A percentile compares a stretch with the other conserved stretches of the same genome.
Conservation (phyloP, 2,888 invertebrate species). For the Timema cristinae region DNA sequence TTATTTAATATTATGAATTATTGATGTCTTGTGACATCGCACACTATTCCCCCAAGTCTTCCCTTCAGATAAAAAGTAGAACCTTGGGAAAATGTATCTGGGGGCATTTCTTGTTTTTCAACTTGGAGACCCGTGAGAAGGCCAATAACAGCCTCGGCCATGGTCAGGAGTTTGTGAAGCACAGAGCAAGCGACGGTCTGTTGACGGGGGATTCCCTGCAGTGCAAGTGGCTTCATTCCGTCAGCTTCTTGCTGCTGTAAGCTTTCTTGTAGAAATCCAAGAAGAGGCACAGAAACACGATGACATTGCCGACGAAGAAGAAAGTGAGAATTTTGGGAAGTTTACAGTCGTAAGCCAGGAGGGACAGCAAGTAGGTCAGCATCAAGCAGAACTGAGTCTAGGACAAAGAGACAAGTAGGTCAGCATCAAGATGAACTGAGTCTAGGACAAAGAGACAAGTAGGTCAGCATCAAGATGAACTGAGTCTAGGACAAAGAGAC, state of each 20-base stretch:
- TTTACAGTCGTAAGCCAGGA: slow-evolving; percentile 53
- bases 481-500: neutral
- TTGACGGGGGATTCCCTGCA: too few relatives aligned
- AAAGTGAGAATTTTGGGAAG: slow-evolving; percentile 53
- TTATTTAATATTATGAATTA: too few relatives aligned
- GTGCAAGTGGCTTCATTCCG: too few relatives aligned
- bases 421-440: slow-evolving; percentile 51
- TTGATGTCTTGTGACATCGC: too few relatives aligned
- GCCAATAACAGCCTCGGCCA: too few relatives aligned
- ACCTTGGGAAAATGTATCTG: too few relatives aligned
- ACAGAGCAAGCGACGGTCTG: too few relatives aligned
- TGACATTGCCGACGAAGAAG: slow-evolving; percentile 53
- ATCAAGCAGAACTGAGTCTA: slow-evolving; percentile 66
- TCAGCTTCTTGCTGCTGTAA: slow-evolving; percentile 44
- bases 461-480: neutral
- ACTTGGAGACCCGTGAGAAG: too few relatives aligned
- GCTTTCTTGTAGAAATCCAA: slow-evolving; percentile 56
- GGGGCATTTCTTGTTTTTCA: too few relatives aligned
- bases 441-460: slow-evolving; percentile 45
- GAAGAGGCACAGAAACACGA: slow-evolving; percentile 57
- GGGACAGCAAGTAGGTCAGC: slow-evolving; percentile 57
- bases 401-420: slow-evolving; percentile 34
- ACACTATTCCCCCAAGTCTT: too few relatives aligned
- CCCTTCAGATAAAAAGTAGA: too few relatives aligned
- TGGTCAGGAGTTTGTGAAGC: too few relatives aligned